phyloP scores from a whole-genome alignment of 1,140 invertebrate species.

The Caenorhabditis remanei region DNA sequence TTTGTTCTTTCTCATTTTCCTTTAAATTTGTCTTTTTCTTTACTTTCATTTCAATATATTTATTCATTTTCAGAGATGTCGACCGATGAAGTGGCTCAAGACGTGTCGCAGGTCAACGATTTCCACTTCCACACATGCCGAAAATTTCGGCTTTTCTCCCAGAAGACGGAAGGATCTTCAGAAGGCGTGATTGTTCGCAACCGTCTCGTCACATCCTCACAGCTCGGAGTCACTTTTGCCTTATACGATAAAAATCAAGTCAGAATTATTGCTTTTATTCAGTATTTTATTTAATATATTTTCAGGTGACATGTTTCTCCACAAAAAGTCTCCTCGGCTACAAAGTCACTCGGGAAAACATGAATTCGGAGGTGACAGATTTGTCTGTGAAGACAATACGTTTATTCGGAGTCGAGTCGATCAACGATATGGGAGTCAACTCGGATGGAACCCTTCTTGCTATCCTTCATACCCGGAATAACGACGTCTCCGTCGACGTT shows the following conservation, averaged over 20 bases:
- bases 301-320: constrained; percentile 57
- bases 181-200: not conserved
- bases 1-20: not conserved
- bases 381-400: constrained; percentile 55
- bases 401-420: constrained; percentile 48
- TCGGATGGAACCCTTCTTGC: constrained; percentile 70
- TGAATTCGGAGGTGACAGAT: constrained; percentile 65
- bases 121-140: constrained; percentile 35
- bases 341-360: constrained; percentile 30
- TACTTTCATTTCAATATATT: too few relatives aligned
- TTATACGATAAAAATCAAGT: not conserved
- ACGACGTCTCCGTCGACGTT: constrained; percentile 56
- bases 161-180: too few relatives aligned
- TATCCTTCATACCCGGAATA: constrained; percentile 58
- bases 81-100: constrained; percentile 5
- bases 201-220: constrained; percentile 9
- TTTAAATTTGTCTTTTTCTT: not conserved
- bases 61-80: constrained; percentile 15
- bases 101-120: constrained; percentile 20
- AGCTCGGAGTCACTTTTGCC: constrained; percentile 8
- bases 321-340: constrained; percentile 16
- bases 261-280: not conserved
- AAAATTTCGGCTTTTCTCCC: not conserved
- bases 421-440: constrained; percentile 64
- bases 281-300: not conserved